These are phyloP conservation scores for Synergus itoensis DNA, from an alignment of 2,888 invertebrate species.

Conservation along the genomic window DNA sequence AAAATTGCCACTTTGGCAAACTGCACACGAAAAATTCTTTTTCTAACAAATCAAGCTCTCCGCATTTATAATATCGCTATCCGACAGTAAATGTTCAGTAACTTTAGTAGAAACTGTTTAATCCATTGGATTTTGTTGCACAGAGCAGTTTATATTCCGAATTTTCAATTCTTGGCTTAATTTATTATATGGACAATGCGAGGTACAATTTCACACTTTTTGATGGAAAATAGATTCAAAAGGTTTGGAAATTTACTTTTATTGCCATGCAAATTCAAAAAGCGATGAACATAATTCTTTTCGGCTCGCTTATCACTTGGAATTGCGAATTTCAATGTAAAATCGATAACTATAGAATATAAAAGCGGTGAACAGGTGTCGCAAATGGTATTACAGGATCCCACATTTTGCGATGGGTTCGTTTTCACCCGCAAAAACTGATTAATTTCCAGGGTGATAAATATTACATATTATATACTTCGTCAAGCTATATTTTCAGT, in stretches of 20 bases:
- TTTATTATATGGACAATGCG: neutral
- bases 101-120: neutral
- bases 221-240: neutral
- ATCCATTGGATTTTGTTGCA: neutral
- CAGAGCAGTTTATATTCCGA: neutral
- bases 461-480: slow-evolving; percentile 6
- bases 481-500: slow-evolving; percentile 10
- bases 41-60: neutral
- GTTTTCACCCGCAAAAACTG: slow-evolving; percentile 22
- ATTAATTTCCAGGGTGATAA: slow-evolving; percentile 12
- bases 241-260: slow-evolving; percentile 2
- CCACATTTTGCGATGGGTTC: slow-evolving; percentile 31
- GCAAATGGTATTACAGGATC: slow-evolving; percentile 17
- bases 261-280: slow-evolving; percentile 10
- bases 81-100: neutral
- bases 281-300: slow-evolving; percentile 18
- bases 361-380: slow-evolving; percentile 24
- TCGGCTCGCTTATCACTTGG: slow-evolving; percentile 31
- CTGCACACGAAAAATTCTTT: neutral
- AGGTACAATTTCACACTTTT: neutral
- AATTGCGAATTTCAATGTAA: slow-evolving; percentile 30
- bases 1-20: slow-evolving; percentile 8
- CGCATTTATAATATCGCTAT: neutral
- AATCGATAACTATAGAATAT: slow-evolving; percentile 36
- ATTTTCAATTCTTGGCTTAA: neutral